phyloP scores from a whole-genome alignment of 1,140 invertebrate species.

The Achatina immaculata region DNA sequence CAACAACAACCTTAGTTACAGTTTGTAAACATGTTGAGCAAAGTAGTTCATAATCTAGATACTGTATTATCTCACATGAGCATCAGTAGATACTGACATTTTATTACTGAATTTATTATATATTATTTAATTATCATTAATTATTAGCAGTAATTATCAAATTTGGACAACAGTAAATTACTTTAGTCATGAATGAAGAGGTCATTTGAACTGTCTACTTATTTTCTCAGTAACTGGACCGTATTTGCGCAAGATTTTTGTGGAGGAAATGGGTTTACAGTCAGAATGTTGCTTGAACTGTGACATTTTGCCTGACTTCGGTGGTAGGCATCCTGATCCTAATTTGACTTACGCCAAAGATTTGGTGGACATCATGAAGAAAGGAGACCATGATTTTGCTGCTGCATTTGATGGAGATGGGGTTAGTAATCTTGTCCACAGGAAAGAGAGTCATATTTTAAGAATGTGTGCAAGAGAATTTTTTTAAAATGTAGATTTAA shows the following conservation, averaged over 20 bases:
- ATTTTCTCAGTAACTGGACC: constrained; percentile 96
- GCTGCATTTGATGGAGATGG: constrained; percentile 99
- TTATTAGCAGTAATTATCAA: too few species aligned
- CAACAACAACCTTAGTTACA: too few species aligned
- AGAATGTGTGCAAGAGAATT: neutral
- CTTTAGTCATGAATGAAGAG: too few species aligned
- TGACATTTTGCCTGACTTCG: constrained; percentile 91
- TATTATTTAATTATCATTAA: too few species aligned
- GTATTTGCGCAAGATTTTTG: constrained; percentile 91
- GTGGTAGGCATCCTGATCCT: constrained; percentile 97
- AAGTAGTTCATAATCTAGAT: too few species aligned
- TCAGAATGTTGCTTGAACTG: constrained; percentile 79
- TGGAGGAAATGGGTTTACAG: constrained; percentile 83
- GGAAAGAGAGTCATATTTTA: neutral
- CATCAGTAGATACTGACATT: too few species aligned
- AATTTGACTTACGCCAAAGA: constrained; percentile 96
- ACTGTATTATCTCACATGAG: too few species aligned
- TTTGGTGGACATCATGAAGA: constrained; percentile 84
- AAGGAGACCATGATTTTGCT: constrained; percentile 91
- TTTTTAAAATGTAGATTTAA: neutral
- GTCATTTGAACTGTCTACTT: too few species aligned
- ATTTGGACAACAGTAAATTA: too few species aligned
- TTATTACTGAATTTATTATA: too few species aligned
- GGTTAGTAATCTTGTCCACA: constrained; percentile 71
- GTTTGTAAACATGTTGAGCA: too few species aligned